Evolutionary conservation across 2,113 vertebrate genomes (phyloP), one percentile per base, ranked within the genome.

Genomic region (Setophaga petechia): DNA sequence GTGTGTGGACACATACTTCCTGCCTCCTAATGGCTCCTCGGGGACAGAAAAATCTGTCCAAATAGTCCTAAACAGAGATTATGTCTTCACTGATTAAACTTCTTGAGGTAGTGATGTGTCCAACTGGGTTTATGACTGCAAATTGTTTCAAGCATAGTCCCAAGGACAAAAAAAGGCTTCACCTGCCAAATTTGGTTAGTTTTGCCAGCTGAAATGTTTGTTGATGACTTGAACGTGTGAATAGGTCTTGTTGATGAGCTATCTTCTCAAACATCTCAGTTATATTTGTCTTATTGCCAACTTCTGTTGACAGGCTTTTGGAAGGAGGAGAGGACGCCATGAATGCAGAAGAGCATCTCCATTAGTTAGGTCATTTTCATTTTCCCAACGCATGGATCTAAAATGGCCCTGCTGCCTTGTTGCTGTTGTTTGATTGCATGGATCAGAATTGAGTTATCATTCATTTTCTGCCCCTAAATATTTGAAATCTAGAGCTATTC

Each of bases 401-500:
- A 95, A 91, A 91, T 33, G 33, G 15, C 28, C 58, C 35, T 62
- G 25, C 44, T 94, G 47, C 22, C 72, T 85, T 75, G 23, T 84
- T 86, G 57, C 63, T 51, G 11, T 85, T 93, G 41, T 44, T 90
- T 89, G 73, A 93, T 93, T 91, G 30, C 27, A 35, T 47, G 28
- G 25, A 67, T 94, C 43, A 76, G 47, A 93, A 94, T 94, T 84
- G 67, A 92, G 75, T 94, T 84, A 67, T 57, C 41, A 22, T 93
- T 80, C 43, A 49, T 72, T 74, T 94, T 89, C n/a, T 82, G 52
- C 17, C 24, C 57, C 37, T n/a, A 78, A 83, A 78, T 81, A 8
- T 72, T 75, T 85, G 72, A 94, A 90, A 81, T 87, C 20, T 57
- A 91, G 63, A 81, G 46, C 72, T 95, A 39, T 78, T 87, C 81